phyloP scores from a whole-genome alignment of 2,888 invertebrate species.

The Lysandra bellargus region DNA sequence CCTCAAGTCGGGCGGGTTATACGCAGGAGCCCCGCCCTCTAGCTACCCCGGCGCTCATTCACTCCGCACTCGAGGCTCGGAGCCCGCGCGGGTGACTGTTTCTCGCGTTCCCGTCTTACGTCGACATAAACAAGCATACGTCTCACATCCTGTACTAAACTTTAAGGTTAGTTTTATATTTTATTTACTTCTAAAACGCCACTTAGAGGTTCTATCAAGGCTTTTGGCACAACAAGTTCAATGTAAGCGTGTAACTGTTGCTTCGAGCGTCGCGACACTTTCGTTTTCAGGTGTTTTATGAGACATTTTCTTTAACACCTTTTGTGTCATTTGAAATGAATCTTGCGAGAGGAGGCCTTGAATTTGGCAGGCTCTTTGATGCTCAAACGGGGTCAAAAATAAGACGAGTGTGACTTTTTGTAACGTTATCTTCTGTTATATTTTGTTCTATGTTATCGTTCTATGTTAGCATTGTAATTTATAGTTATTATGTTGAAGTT shows the following conservation, averaged over 20 bases:
- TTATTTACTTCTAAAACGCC: neutral
- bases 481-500: neutral
- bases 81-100: conserved; percentile 51
- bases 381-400: neutral
- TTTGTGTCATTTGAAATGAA: conserved; percentile 21
- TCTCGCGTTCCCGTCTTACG: conserved; percentile 50
- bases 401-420: neutral
- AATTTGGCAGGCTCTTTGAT: conserved; percentile 15
- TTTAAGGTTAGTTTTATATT: conserved; percentile 7
- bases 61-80: conserved; percentile 67
- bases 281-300: conserved; percentile 4
- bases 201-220: neutral
- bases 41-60: conserved; percentile 69
- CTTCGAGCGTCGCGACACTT: conserved; percentile 1
- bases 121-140: conserved; percentile 56
- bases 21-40: conserved; percentile 63
- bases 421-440: neutral
- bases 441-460: too few species aligned
- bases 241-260: conserved; percentile 16
- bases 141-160: neutral
- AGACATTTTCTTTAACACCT: conserved; percentile 14
- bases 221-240: neutral
- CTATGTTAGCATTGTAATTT: too few species aligned
- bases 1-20: neutral
- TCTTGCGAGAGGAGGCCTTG: conserved; percentile 1